Base-by-base conservation (phyloP, 2,113 vertebrate genomes). In the Ahaetulla prasina region DNA sequence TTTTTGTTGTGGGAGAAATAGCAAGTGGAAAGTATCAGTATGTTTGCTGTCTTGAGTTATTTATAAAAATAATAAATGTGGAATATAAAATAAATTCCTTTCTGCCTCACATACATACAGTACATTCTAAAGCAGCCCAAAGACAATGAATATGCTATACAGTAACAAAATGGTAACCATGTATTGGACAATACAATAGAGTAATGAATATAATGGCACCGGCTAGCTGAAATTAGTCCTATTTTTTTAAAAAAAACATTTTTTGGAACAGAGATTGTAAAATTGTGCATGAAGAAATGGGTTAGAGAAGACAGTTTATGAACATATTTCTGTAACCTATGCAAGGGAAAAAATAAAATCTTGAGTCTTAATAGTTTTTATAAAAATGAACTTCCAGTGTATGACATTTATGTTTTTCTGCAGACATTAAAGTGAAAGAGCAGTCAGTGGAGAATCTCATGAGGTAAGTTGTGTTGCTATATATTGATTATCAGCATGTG, bases 381-480 rank as follows among this genome's bases (percentile, higher is more conserved):
- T 52, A 89, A 63, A 54, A 52, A 27, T 57, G 11, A 25, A 84
- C 8, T 25, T 86, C 16, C 60, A 43, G 8, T 53, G 16, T 90
- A 14, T 92, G 1, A 22, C 11, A 52, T 14, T 23, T 94, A 60
- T 93, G 91, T 96, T 95, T 88, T 94, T 87, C 90, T 94, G 2
- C 97, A 99, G 99, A 99, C 94, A 99, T 99, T 94, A 99, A 99
- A 97, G 98, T 99, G 85, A 99, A 99, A 96, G 99, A 99, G 96
- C 99, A 99, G 95, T 98, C 98, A 93, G 80, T 99, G 94, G 99
- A 99, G 97, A 99, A 99, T 96, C 97, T 99, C 90, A 99, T 99
- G 97, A 99, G 98, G 99, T 99, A 95, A 98, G 98, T 97, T 68
- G 52, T 88, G 50, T 60, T 74, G 93, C 94, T 94, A 87, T 91